Base-by-base conservation (phyloP, 2,888 invertebrate species). In the Spisula subtruncata region DNA sequence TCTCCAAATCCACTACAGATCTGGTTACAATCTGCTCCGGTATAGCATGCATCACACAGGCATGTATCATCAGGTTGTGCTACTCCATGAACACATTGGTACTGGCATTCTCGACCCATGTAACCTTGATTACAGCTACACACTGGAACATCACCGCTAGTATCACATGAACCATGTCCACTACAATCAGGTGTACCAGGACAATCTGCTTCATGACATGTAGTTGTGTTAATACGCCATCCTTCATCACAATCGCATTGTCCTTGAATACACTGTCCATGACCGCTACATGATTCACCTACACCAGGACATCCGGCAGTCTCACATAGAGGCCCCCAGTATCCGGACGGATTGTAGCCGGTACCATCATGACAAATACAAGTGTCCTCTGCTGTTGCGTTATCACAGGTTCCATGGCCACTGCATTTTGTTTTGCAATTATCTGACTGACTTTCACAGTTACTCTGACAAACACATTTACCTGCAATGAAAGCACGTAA, bases 111-210 rank as follows among this genome's bases (percentile, higher is more conserved):
- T n/a, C 87, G 86, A 25, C 94, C 93, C 86, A 93, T 94, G 93
- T 93, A 95, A 18, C 93, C 93, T 92, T 93, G n/a, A 86, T 82
- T 82, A 92, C 95, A 95, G 18, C 89, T 71, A 87, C 95, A 95
- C 20, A 90, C 90, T 25, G 95, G 95, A 0, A 91, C 91, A 18
- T 89, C 86, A 18, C 86, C 92, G 4, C 93, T 93, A 6, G 92
- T 92, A 54, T 94, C 93, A 92, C 95, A 95, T 46, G 86, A 80
- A 25, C 95, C 95, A 71, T 94, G 86, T 2, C 90, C 91, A 32
- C 51, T 88, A 81, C 92, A 92, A 71, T 88, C 90, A 41, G 85
- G 92, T 41, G 86, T 94, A 12, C 93, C 91, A 10, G 93, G 92
- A 89, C 95, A 95, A 87, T 93, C 92, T 10, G 94, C 91, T 16